Evolutionary conservation across 2,797 vertebrate genomes (phyloP), one percentile per base, ranked within the genome.

Genomic region (Pachyuromys duprasi): DNA sequence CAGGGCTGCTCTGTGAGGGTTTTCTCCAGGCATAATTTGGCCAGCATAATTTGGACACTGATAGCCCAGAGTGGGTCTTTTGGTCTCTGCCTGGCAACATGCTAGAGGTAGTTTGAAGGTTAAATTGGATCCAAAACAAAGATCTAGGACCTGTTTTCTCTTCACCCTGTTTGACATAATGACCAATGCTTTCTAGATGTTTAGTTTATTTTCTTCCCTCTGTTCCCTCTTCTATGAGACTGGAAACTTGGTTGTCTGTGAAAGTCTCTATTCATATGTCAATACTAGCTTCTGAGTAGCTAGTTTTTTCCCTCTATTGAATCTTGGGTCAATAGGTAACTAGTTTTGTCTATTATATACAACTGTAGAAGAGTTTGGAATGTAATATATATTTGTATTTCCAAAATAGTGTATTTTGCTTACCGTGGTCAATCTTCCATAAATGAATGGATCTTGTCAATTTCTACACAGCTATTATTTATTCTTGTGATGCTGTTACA

Each of bases 361-460:
- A 88, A 89, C 31, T 17, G 93, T 89, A 83, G 82, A 80, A 42
- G 31, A 78, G 90, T 65, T 74, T 76, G 65, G 33, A 89, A 93
- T 9, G 88, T 83, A 84, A 84, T 75, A n/a, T 69, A 76, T 20
- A 74, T 45, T n/a, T 13, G 31, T 33, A 33, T 33, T 74, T 39
- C 22, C 39, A 42, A 74, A 74, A 74, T 42, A 74, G 72, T 74
- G 72, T 74, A 24, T 74, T 74, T 42, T 74, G 39, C 22, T 74
- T 42, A 74, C 70, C 12, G 36, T 42, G 60, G 57, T 9, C 67
- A 74, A 67, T 89, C 62, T 94, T 67, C 39, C 62, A 36, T 57
- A 55, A 80, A 36, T 24, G 49, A 81, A 18, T 31, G 45, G 72
- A 36, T 76, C 82, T 22, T 72, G 18, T 55, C 33, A 90, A 83